Conservation (phyloP, 2,113 vertebrate species). For the Misgurnus anguillicaudatus region DNA sequence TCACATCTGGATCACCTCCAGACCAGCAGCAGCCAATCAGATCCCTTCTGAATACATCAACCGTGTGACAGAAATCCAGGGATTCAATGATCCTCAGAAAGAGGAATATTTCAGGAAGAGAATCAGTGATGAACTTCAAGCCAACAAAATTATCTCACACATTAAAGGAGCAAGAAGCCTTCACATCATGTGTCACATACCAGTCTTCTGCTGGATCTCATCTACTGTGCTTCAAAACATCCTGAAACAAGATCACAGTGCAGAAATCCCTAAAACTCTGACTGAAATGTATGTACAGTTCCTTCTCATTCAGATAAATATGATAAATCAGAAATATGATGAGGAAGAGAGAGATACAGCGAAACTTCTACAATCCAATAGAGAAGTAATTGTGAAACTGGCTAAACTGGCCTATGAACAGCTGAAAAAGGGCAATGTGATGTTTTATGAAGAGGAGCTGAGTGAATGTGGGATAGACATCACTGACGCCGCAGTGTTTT, state of each 20-base stretch:
- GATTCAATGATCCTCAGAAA: conserved; percentile 45
- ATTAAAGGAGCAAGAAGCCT: conserved; percentile 32
- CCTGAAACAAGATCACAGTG: neutral
- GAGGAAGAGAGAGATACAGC: neutral
- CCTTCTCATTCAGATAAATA: conserved; percentile 34
- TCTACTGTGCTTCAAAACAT: conserved; percentile 34
- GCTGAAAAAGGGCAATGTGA: conserved; percentile 19
- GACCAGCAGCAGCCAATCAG: conserved; percentile 16
- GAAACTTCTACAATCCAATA: neutral
- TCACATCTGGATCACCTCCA: neutral
- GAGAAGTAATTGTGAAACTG: conserved; percentile 26
- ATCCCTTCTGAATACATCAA: conserved; percentile 29
- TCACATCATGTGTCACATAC: conserved; percentile 45
- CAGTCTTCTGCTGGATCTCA: conserved; percentile 47
- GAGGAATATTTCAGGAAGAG: conserved; percentile 34
- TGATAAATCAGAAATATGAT: conserved; percentile 16
- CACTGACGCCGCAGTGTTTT: conserved; percentile 3
- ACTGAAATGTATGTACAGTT: neutral
- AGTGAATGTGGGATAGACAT: conserved; percentile 27
- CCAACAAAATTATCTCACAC: neutral
- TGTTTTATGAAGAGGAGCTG: conserved; percentile 42
- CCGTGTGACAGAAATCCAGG: conserved; percentile 41
- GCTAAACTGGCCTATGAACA: conserved; percentile 33
- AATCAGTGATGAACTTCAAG: neutral
- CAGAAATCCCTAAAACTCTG: conserved; percentile 4